A percentile compares a stretch with the other conserved stretches of the same genome.
Conservation (phyloP, 2,113 vertebrate species). For the Chamaea fasciata region DNA sequence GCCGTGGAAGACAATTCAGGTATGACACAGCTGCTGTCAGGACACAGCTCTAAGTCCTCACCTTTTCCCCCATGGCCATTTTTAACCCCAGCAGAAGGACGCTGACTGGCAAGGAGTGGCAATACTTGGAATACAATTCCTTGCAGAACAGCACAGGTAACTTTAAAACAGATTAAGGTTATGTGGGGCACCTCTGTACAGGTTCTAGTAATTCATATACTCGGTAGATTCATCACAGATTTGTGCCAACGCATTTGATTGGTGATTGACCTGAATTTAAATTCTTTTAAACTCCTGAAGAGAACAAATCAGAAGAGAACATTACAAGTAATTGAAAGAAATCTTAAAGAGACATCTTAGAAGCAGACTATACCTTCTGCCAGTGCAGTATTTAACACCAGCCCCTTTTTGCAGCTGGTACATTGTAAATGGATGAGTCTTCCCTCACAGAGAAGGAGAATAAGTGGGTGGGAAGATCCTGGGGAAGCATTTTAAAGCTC, state of each 20-base stretch:
- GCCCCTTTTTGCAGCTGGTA: background rate
- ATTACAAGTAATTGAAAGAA: background rate
- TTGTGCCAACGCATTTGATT: background rate
- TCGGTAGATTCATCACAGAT: background rate
- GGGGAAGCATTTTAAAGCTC: background rate
- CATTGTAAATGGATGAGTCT: background rate
- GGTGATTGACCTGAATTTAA: background rate
- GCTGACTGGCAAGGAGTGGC: background rate
- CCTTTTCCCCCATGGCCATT: background rate
- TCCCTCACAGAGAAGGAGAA: background rate
- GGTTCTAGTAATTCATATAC: background rate
- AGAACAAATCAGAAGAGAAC: background rate
- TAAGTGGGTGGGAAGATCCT: background rate
- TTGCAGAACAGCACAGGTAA: background rate
- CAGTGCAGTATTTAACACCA: background rate
- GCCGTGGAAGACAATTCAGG: background rate
- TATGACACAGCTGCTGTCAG: background rate
- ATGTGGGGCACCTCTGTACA: too few species aligned
- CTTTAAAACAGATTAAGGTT: background rate
- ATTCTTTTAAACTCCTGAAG: background rate
- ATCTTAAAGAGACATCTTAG: background rate
- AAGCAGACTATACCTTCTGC: background rate
- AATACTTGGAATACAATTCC: background rate
- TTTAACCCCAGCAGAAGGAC: background rate
- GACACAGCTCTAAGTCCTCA: background rate